These are phyloP conservation scores for Prunella himalayana DNA, from an alignment of 2,113 vertebrate genomes.

Conservation along the genomic window DNA sequence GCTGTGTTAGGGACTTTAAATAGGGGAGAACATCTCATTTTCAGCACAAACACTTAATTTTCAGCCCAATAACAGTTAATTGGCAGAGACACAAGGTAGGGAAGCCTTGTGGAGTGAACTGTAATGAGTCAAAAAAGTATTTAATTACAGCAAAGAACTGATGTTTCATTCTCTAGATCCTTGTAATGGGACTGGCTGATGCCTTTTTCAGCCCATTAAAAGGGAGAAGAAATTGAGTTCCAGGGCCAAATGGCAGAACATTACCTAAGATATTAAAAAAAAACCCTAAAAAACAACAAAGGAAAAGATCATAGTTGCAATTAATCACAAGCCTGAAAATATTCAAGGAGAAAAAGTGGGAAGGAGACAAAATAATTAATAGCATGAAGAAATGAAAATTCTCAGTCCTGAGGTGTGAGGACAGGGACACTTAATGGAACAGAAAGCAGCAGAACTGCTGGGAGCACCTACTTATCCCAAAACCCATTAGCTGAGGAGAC, in stretches of 20 bases:
- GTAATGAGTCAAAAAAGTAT: neutral
- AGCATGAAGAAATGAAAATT: neutral
- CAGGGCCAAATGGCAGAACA: neutral
- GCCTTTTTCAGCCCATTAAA: neutral
- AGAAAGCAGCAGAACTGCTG: conserved; percentile 7
- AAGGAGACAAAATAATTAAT: neutral
- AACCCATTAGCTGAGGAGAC: conserved; percentile 1
- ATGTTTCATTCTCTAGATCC: neutral
- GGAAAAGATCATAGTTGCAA: neutral
- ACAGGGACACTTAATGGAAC: neutral
- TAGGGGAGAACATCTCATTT: neutral
- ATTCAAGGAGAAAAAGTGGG: neutral
- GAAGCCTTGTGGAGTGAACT: neutral
- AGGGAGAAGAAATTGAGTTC: neutral
- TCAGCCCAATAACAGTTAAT: neutral
- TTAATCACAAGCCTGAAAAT: neutral
- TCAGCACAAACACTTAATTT: neutral
- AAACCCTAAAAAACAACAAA: neutral
- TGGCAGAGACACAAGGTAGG: neutral
- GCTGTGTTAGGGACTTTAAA: neutral
- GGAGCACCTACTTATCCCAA: neutral
- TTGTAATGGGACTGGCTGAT: neutral
- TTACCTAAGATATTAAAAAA: neutral
- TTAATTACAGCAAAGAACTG: neutral
- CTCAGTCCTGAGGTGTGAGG: neutral